These are phyloP conservation scores for Apostichopus leukothele DNA, from an alignment of 53 echinoderm and acorn worm genomes.

Conservation along the genomic window DNA sequence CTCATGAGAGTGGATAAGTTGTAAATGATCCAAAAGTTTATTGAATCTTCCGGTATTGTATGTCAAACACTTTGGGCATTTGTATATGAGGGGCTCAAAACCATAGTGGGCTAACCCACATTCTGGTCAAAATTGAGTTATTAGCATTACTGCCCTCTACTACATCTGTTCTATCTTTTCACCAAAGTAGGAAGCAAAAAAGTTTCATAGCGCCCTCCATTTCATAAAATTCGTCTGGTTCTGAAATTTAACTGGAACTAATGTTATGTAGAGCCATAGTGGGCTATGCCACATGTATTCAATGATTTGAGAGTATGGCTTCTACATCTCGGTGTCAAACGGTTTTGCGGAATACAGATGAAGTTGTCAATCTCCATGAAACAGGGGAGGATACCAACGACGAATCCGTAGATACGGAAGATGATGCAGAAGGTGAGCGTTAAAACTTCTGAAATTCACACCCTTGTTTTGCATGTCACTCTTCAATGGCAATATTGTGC, in stretches of 20 bases:
- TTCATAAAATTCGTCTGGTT: too few species aligned
- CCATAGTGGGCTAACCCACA: too few species aligned
- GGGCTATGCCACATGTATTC: background rate
- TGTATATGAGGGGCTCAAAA: background rate
- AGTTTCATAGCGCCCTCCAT: too few species aligned
- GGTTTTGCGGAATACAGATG: background rate
- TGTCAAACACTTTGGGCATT: background rate
- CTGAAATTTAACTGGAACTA: too few species aligned
- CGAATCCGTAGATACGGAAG: background rate
- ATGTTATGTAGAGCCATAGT: too few species aligned
- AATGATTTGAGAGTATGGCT: background rate
- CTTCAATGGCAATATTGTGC: background rate
- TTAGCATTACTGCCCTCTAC: too few species aligned
- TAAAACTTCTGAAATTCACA: background rate
- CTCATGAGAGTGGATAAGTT: conserved; percentile 15
- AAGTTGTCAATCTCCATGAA: background rate
- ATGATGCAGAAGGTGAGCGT: background rate
- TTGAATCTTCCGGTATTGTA: conserved; percentile 11
- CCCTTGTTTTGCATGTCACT: background rate
- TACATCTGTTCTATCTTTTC: too few species aligned
- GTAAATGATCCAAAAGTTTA: conserved; percentile 41
- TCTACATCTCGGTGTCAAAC: conserved; percentile 5
- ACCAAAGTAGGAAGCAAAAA: too few species aligned
- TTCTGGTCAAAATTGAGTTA: too few species aligned
- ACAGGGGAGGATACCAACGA: background rate